Evolutionary conservation across 2,113 vertebrate species (phyloP).

Genomic region (Serilophus lunatus): DNA sequence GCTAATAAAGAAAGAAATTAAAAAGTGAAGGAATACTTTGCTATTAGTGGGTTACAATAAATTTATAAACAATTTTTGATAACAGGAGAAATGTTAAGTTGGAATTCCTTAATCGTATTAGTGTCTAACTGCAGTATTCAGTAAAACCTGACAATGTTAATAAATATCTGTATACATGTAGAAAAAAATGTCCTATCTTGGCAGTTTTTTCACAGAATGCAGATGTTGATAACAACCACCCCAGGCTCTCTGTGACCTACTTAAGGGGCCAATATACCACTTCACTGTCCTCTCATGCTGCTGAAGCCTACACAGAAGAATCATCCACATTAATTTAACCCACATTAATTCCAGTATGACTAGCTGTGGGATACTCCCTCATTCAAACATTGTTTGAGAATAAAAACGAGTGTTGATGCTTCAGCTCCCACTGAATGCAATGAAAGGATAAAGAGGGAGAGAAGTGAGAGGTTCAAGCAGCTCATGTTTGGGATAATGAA

Average conservation of each 20-base stretch:
- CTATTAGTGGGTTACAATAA: background rate
- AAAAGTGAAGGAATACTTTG: background rate
- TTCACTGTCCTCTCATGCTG: background rate
- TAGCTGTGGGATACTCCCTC: background rate
- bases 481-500: background rate
- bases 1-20: background rate
- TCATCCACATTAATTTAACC: background rate
- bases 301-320: background rate
- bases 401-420: background rate
- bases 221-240: background rate
- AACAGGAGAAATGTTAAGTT: background rate
- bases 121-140: background rate
- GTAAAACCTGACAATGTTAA: background rate
- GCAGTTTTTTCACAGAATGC: constrained; percentile 10
- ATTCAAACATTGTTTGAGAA: background rate
- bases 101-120: constrained; percentile 19
- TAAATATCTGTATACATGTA: background rate
- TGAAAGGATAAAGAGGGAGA: background rate
- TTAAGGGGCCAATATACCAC: background rate
- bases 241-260: background rate
- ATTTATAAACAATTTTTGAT: background rate
- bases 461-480: background rate
- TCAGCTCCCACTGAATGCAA: background rate
- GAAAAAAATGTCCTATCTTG: background rate
- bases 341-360: background rate